Evolutionary conservation across 2,797 vertebrate genomes (phyloP), one percentile per base, ranked within the genome.

Genomic region (Tamandua tetradactyla): DNA sequence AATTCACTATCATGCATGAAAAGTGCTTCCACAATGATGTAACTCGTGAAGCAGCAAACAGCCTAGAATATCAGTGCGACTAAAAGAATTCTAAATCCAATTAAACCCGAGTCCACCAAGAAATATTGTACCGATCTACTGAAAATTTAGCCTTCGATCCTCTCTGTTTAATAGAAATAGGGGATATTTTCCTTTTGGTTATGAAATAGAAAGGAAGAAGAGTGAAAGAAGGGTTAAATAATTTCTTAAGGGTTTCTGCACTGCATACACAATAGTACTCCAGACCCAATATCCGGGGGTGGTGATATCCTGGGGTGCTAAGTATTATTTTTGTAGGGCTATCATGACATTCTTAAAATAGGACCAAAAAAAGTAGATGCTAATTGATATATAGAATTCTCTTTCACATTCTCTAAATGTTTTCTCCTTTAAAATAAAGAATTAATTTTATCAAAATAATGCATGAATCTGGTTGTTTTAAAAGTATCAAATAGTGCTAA

Each of bases 371-470:
- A 90, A 92, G 49, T 11, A 35, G 82, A 87, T 81, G 49, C 71
- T 94, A 84, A 89, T 94, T 86, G 91, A 72, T 40, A 64, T 40
- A 66, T 4, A n/a, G 2, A 66, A 85, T 61, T 91, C 35, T 74
- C 35, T 89, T 93, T 92, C 37, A 79, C 62, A 66, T 35, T 59
- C n/a, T 84, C 35, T 61, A 44, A 82, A 14, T 42, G 14, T 61
- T 90, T 92, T 86, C 82, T 89, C 80, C 78, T 87, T 90, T 69
- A 87, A 89, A 91, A 93, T 66, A 42, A 91, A 79, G 40, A 91
- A 27, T 91, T 94, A 62, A 87, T 89, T 97, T 94, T 78, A 89
- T 92, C 84, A 91, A 79, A 93, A 87, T 22, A 61, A 74, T 61
- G 32, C 80, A 42, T 23, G 23, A 17, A 44, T 91, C 62, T 69